These are phyloP conservation scores for Pitangus sulphuratus DNA, from an alignment of 2,797 vertebrate genomes.

Conservation along the genomic window DNA sequence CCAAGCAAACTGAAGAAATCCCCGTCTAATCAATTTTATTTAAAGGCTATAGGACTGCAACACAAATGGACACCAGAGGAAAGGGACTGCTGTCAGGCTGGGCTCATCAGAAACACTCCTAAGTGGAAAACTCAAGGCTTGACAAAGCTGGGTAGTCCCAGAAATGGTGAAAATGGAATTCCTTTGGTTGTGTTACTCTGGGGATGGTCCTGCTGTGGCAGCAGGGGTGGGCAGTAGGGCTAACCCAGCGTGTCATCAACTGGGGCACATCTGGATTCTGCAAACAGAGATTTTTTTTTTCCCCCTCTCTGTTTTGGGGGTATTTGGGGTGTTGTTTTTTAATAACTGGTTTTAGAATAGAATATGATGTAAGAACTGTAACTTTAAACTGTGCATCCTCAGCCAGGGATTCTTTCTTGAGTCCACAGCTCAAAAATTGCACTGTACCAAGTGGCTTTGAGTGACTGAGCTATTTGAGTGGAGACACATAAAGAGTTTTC, in stretches of 20 bases:
- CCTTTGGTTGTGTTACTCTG: neutral
- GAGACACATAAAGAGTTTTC: neutral
- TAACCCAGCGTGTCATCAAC: neutral
- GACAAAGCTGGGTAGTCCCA: neutral
- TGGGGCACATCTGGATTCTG: neutral
- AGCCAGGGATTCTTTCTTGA: no score
- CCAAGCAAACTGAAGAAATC: neutral
- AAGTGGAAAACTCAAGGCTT: neutral
- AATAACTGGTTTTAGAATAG: neutral
- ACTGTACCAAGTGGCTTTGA: neutral
- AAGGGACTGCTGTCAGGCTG: neutral
- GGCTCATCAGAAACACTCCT: neutral
- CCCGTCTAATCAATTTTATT: neutral
- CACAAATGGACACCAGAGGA: neutral
- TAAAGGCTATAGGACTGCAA: neutral
- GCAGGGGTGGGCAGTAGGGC: neutral
- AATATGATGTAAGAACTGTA: neutral
- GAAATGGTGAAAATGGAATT: neutral
- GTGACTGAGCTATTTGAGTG: neutral
- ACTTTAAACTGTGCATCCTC: neutral
- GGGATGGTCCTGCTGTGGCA: neutral
- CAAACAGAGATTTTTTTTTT: neutral
- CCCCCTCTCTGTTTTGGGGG: fast-evolving
- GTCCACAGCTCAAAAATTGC: neutral
- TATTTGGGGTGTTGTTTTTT: neutral